Conservation (phyloP, 2,113 vertebrate species). For the Corydoras maculifer region DNA sequence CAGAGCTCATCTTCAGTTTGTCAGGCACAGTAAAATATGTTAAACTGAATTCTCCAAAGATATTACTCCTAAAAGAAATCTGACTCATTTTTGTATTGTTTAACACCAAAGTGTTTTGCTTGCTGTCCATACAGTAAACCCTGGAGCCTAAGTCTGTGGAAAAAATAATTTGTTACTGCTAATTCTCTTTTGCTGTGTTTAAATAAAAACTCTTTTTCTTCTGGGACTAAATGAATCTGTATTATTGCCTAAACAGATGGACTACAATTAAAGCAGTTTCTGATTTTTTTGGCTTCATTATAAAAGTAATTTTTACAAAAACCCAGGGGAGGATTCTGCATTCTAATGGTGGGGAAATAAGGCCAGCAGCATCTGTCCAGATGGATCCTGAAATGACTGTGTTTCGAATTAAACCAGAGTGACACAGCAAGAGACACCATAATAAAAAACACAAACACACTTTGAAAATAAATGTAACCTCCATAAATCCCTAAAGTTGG, state of each 20-base stretch:
- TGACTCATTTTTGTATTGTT: background rate
- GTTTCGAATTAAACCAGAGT: constrained; percentile 40
- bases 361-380: constrained; percentile 14
- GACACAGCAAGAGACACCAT: constrained; percentile 13
- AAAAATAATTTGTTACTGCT: background rate
- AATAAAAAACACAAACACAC: constrained; percentile 30
- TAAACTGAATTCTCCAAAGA: background rate
- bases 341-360: constrained; percentile 2
- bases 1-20: too few species aligned
- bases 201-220: background rate
- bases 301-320: constrained; percentile 20
- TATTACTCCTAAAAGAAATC: constrained; percentile 6
- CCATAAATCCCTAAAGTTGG: constrained; percentile 62
- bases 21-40: background rate
- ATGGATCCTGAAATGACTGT: constrained; percentile 14
- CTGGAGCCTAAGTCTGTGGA: background rate
- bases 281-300: constrained; percentile 1
- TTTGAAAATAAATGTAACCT: constrained; percentile 50
- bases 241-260: background rate
- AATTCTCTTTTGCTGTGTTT: background rate
- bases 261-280: background rate
- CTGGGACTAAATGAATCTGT: background rate
- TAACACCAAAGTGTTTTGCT: background rate
- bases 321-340: constrained; percentile 3
- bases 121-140: background rate